phyloP scores from a whole-genome alignment of 2,888 invertebrate genomes.

The Parapristionchus giblindavisi region DNA sequence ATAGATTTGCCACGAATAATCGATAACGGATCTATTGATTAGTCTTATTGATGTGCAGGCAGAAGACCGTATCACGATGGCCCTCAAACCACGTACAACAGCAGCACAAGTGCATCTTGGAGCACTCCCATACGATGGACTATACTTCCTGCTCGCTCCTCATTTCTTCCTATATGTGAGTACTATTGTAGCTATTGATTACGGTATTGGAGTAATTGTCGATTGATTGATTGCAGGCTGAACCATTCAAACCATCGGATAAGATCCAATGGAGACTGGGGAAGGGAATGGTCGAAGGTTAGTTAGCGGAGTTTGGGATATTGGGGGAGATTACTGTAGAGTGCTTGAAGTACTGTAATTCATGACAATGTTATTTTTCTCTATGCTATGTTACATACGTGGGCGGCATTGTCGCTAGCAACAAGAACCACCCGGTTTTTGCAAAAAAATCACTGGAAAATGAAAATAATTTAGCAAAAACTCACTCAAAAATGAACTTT shows the following conservation, averaged over 20 bases:
- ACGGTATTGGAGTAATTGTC: background rate
- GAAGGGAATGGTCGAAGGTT: slow-evolving; percentile 60
- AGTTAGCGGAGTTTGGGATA: too few species aligned
- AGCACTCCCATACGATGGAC: slow-evolving; percentile 32
- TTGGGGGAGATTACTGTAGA: too few species aligned
- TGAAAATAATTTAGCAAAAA: too few species aligned
- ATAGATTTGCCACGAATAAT: too few species aligned
- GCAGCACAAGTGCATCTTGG: slow-evolving; percentile 49
- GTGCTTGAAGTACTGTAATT: too few species aligned
- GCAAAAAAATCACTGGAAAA: too few species aligned
- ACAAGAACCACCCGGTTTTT: too few species aligned
- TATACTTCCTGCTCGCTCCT: slow-evolving; percentile 35
- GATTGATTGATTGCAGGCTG: slow-evolving; percentile 46
- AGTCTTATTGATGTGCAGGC: slow-evolving; percentile 13
- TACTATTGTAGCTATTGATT: background rate
- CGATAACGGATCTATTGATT: too few species aligned
- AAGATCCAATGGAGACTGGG: slow-evolving; percentile 64
- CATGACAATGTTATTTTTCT: too few species aligned
- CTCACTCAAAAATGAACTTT: too few species aligned
- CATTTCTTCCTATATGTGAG: slow-evolving; percentile 32
- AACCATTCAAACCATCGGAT: slow-evolving; percentile 64
- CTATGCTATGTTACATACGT: too few species aligned
- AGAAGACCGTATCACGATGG: slow-evolving; percentile 26
- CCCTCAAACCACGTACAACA: slow-evolving; percentile 35
- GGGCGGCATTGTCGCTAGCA: too few species aligned